phyloP scores from a whole-genome alignment of 2,113 vertebrate species.

The Tympanuchus pallidicinctus region DNA sequence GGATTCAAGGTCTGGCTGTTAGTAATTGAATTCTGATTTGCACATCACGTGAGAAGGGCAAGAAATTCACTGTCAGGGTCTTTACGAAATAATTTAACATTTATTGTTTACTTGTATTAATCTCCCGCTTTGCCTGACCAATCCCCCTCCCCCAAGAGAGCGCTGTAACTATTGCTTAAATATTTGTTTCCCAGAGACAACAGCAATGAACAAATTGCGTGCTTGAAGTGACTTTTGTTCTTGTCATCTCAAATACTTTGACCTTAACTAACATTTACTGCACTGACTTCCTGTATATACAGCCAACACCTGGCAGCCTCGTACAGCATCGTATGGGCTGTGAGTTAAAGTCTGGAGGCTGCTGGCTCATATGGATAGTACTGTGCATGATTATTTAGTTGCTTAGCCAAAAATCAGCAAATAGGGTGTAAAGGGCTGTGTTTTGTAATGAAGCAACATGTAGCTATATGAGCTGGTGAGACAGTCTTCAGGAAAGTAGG shows the following conservation, averaged over 20 bases:
- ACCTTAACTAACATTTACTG: background rate
- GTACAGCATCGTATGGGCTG: background rate
- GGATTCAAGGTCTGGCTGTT: background rate
- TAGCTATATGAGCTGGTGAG: background rate
- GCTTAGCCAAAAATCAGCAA: background rate
- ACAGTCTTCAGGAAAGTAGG: slow-evolving; percentile 2
- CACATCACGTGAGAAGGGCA: background rate
- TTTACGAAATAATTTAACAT: background rate
- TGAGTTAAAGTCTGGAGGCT: background rate
- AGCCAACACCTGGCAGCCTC: background rate
- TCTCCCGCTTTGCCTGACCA: background rate
- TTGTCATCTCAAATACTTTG: slow-evolving; percentile 23
- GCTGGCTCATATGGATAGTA: background rate
- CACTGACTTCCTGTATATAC: slow-evolving; percentile 3
- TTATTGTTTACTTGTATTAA: background rate
- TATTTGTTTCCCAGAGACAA: background rate
- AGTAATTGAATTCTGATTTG: background rate
- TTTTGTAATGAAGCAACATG: background rate
- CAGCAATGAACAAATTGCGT: background rate
- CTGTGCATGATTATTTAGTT: background rate
- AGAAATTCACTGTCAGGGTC: background rate
- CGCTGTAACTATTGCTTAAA: background rate
- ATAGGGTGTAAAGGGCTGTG: background rate
- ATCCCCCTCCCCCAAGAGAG: background rate
- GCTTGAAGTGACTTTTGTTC: slow-evolving; percentile 5